Evolutionary conservation across 2,797 vertebrate genomes (phyloP), one percentile per base, ranked within the genome.

Genomic region (Rachycentron canadum): DNA sequence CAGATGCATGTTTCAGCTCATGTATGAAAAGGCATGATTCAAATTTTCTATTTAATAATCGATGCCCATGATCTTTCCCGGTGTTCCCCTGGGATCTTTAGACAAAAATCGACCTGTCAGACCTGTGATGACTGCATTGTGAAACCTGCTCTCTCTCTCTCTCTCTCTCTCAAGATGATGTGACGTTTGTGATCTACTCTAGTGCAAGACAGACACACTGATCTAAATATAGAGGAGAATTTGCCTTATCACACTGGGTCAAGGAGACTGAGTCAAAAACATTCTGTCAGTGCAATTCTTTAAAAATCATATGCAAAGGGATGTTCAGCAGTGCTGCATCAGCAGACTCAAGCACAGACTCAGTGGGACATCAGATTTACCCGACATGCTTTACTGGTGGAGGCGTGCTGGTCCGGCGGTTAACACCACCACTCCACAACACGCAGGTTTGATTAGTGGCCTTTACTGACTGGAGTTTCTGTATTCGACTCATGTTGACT

Each of bases 191-290:
- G 52, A 79, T 59, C 59, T 47, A 73, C 10, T 9, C 49, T 34
- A 58, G 55, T 19, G 19, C 30, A 34, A 69, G 62, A 73, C 78
- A 78, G 55, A 69, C 76, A 79, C 75, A 30, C 68, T 58, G 79
- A 81, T 88, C 89, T 79, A 84, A 85, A 88, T 86, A 85, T 70
- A 87, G 85, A 85, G 57, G 63, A 69, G 84, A 79, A 73, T 82
- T 79, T 78, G 87, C 59, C 73, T 83, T 70, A 72, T 89, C 80
- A 41, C 68, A 86, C 79, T 88, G 74, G 87, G 82, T 92, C 88
- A 90, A 89, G 85, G 83, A 88, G 73, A 86, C 63, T 25, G 69
- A 69, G 65, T 76, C 53, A 69, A 74, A 85, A 68, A 65, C 8
- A 30, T 49, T 30, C 45, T 75, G 80, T 26, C 26, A 34, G 66